Base-by-base conservation (phyloP, 2,888 invertebrate species). In the Helobdella robusta region DNA sequence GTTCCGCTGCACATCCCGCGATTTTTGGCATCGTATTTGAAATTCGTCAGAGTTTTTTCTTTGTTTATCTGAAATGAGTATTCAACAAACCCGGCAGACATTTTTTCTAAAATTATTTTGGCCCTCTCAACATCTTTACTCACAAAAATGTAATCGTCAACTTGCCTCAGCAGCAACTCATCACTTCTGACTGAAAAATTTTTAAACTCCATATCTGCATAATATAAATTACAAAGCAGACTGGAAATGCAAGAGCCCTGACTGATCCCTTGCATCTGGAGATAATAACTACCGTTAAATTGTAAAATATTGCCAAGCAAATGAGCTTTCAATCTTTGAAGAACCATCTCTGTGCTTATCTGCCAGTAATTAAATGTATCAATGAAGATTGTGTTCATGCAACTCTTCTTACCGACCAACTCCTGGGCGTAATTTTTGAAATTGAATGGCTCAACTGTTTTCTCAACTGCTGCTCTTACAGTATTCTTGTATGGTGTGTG, bases 221-320 rank as follows among this genome's bases (percentile, higher is more conserved):
- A 76, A 69, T 77, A 78, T n/a, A 76, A 61, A 65, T 72, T 73
- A 70, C 75, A 76, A 15, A 78, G 70, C 52, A 77, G 65, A 6
- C 75, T 73, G 18, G 78, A 78, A 40, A 77, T 64, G 5, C 74
- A 69, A 2, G 76, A 76, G 23, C 78, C 78, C 67, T 77, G 78
- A 60, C 75, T 74, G 56, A 78, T 76, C 0, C 78, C 78, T 11
- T 54, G 35, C 0, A 60, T 67, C 67, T 75, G 75, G 1, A 67
- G 65, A 66, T 72, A 76, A 66, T 72, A 71, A 34, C 69, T 66
- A 11, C 66, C 60, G 2, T 74, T 75, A 64, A 74, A 64, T 74
- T 76, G 68, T 6, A 65, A 23, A 44, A 64, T 64, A 36, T 35
- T 64, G 18, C 58, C 58, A 58, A 64, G 52, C 44, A 64, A 23